phyloP scores from a whole-genome alignment of 2,797 vertebrate genomes.

The Chelon auratus region DNA sequence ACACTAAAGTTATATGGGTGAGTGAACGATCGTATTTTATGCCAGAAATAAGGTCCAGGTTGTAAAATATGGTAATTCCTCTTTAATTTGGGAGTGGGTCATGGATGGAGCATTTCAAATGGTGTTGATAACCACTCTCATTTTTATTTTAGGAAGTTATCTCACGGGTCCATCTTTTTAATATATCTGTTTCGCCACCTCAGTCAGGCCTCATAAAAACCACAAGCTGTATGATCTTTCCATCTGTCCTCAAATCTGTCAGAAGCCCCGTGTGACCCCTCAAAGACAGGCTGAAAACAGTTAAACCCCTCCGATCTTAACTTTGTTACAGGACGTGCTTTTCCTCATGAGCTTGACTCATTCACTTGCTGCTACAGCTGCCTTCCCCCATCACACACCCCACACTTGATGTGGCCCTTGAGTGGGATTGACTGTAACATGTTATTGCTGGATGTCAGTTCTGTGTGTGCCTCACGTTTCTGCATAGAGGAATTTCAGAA shows the following conservation, averaged over 20 bases:
- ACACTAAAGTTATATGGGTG: too few relatives aligned
- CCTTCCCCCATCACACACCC: background rate
- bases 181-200: constrained; percentile 36
- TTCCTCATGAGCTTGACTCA: background rate
- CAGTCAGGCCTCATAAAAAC: constrained; percentile 58
- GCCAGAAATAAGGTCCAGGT: too few relatives aligned
- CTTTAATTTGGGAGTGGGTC: constrained; percentile 5
- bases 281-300: constrained; percentile 3
- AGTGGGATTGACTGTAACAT: constrained; percentile 20
- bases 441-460: constrained; percentile 22
- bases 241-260: constrained; percentile 51
- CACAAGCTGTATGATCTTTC: constrained; percentile 57
- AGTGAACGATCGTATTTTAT: too few relatives aligned
- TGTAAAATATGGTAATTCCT: too few relatives aligned
- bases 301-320: background rate
- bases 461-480: constrained; percentile 22
- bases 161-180: constrained; percentile 19
- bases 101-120: constrained; percentile 1
- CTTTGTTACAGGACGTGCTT: constrained; percentile 13
- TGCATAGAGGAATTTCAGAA: constrained; percentile 49
- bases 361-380: background rate
- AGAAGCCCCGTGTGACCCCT: constrained; percentile 30
- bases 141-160: constrained; percentile 16
- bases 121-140: constrained; percentile 12
- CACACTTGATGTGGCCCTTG: background rate